phyloP scores from a whole-genome alignment of 2,888 invertebrate genomes.

The Pristionchus fissidentatus region DNA sequence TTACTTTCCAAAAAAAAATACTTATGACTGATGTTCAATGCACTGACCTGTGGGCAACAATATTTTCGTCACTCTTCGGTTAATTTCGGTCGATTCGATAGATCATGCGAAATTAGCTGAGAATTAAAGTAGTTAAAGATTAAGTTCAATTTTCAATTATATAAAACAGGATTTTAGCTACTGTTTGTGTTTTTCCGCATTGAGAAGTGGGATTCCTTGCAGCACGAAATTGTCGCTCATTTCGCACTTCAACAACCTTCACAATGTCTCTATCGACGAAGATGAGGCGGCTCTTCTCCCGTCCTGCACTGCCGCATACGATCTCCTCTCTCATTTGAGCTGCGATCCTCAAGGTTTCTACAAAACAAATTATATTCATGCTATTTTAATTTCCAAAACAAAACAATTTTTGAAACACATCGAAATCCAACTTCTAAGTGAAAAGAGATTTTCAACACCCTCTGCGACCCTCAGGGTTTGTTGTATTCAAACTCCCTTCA shows the following conservation, averaged over 20 bases:
- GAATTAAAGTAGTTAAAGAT: too few relatives aligned
- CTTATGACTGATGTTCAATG: too few relatives aligned
- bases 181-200: background rate
- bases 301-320: conserved; percentile 35
- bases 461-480: too few relatives aligned
- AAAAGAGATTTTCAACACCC: too few relatives aligned
- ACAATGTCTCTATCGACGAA: background rate
- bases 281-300: conserved; percentile 28
- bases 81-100: too few relatives aligned
- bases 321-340: conserved; percentile 26
- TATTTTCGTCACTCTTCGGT: too few relatives aligned
- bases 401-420: background rate
- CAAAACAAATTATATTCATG: background rate
- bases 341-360: conserved; percentile 35
- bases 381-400: background rate
- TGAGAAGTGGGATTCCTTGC: too few relatives aligned
- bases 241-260: background rate
- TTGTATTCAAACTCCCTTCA: too few relatives aligned
- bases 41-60: too few relatives aligned
- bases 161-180: background rate
- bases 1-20: background rate
- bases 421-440: too few relatives aligned
- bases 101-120: too few relatives aligned
- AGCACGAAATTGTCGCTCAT: conserved; percentile 4
- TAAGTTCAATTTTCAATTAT: background rate